These are phyloP conservation scores for Erebia epiphron DNA, from an alignment of 2,888 invertebrate species.

Conservation along the genomic window DNA sequence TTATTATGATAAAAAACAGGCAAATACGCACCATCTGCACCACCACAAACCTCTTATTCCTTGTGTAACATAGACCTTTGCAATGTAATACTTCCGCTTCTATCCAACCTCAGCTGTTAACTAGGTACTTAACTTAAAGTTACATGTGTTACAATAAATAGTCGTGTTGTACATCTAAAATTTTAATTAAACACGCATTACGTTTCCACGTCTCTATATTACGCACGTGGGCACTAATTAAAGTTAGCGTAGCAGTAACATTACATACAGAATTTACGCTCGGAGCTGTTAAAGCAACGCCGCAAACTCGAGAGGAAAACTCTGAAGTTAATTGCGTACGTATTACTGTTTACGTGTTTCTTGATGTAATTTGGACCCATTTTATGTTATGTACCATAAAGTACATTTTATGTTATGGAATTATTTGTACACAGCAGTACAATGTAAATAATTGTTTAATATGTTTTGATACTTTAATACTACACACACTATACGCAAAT, in stretches of 20 bases:
- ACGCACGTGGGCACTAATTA: constrained; percentile 23
- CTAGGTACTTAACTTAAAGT: background rate
- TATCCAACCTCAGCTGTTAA: background rate
- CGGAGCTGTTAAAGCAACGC: too few relatives aligned
- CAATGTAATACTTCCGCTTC: too few relatives aligned
- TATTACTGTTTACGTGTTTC: constrained; percentile 4
- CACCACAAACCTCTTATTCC: too few relatives aligned
- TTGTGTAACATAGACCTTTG: too few relatives aligned
- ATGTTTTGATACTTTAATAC: too few relatives aligned
- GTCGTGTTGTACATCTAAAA: constrained; percentile 9
- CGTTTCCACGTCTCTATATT: constrained; percentile 7
- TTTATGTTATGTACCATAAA: background rate
- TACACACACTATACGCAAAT: too few relatives aligned
- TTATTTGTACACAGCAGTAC: too few relatives aligned
- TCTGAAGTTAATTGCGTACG: constrained; percentile 16
- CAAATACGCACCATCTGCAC: too few relatives aligned
- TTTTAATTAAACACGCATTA: constrained; percentile 23
- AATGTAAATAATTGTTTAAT: too few relatives aligned
- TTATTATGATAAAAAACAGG: too few relatives aligned
- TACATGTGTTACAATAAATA: constrained; percentile 9
- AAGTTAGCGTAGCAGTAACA: constrained; percentile 17
- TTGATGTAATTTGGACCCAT: constrained; percentile 1
- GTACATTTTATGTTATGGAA: too few relatives aligned
- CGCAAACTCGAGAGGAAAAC: constrained; percentile 8
- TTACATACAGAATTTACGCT: constrained; percentile 20